These are phyloP conservation scores for Oedothorax gibbosus DNA, from an alignment of 1,140 invertebrate genomes.

Conservation along the genomic window DNA sequence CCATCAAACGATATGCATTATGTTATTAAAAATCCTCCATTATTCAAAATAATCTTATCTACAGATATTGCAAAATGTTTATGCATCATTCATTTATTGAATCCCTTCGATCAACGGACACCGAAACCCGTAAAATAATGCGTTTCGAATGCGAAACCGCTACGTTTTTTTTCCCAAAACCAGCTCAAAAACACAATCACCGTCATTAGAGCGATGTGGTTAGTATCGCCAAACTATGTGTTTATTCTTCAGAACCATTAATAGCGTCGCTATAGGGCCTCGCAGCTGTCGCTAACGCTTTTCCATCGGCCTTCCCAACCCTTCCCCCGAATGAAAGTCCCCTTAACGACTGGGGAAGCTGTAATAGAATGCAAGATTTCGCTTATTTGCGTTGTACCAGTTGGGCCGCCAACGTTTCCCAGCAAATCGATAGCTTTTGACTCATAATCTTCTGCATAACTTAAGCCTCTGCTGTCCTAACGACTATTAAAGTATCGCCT, in stretches of 20 bases:
- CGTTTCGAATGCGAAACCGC: constrained; percentile 10
- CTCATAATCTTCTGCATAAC: constrained; percentile 53
- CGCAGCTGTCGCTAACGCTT: constrained; percentile 51
- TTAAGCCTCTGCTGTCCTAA: constrained; percentile 40
- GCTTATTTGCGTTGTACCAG: constrained; percentile 40
- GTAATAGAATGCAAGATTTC: constrained; percentile 52
- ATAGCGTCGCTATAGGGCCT: constrained; percentile 34
- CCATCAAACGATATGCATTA: no score
- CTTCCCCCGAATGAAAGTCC: constrained; percentile 31
- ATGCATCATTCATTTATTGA: no score
- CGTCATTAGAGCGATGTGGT: constrained; percentile 33
- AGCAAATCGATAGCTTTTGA: constrained; percentile 30
- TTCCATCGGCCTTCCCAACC: background rate
- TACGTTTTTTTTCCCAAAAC: constrained; percentile 2
- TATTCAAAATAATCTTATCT: no score
- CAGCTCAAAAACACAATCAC: constrained; percentile 27
- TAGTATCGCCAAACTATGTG: constrained; percentile 20
- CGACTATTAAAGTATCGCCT: constrained; percentile 52
- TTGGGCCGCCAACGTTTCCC: constrained; percentile 30
- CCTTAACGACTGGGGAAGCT: constrained; percentile 34
- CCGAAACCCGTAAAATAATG: background rate
- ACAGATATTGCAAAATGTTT: no score
- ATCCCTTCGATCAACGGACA: no score
- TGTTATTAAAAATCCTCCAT: no score
- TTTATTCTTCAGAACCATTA: constrained; percentile 53